Conservation (phyloP, 2,113 vertebrate species). For the Vireo altiloquus region DNA sequence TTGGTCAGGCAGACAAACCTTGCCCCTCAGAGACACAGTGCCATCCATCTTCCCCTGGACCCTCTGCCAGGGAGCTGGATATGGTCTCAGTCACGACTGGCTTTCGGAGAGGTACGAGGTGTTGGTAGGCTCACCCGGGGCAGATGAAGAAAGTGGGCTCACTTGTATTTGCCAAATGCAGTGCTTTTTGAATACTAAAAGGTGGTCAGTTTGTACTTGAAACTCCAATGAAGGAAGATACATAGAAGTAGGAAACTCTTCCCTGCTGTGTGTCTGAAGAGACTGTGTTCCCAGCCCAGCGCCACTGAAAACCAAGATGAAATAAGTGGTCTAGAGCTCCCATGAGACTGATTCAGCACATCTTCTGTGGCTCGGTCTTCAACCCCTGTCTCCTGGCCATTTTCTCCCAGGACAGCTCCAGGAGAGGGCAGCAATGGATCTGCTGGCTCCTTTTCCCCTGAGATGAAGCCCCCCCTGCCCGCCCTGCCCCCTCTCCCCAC, state of each 20-base stretch:
- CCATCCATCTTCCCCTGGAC: background rate
- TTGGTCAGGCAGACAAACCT: background rate
- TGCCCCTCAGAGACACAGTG: background rate
- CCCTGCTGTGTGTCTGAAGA: background rate
- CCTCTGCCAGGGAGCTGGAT: background rate
- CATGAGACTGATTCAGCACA: background rate
- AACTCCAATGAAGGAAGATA: background rate
- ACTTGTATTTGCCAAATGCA: background rate
- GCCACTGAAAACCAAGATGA: background rate
- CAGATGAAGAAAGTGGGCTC: background rate
- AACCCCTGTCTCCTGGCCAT: background rate
- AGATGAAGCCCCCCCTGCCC: background rate
- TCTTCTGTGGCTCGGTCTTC: background rate
- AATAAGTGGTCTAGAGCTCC: background rate
- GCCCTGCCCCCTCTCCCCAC: rapidly evolving
- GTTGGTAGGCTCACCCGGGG: background rate
- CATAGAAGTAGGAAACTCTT: background rate
- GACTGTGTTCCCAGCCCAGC: background rate
- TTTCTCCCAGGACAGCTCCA: constrained; percentile 38
- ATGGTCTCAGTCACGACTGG: background rate
- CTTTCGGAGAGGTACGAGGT: background rate
- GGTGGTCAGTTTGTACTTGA: background rate
- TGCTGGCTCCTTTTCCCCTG: background rate
- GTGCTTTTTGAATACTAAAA: background rate
- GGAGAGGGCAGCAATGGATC: constrained; percentile 68